Conservation (phyloP, 2,797 vertebrate species). For the Chrysocyon brachyurus region DNA sequence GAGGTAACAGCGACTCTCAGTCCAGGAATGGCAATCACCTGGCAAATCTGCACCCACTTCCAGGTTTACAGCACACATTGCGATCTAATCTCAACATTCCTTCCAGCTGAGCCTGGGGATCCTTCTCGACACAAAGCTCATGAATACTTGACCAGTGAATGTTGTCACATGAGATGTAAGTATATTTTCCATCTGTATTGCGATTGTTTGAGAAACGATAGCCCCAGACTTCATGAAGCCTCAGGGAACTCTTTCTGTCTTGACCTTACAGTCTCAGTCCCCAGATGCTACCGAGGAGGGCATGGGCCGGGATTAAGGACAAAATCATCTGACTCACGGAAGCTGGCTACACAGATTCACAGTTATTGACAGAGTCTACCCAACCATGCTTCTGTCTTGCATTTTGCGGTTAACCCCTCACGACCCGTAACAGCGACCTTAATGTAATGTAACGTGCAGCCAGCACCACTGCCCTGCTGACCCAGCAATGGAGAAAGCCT, state of each 20-base stretch:
- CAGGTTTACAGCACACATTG: neutral
- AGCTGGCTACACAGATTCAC: slow-evolving; percentile 2
- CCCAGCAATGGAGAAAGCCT: neutral
- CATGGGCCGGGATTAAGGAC: neutral
- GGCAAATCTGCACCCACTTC: neutral
- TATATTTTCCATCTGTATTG: slow-evolving; percentile 12
- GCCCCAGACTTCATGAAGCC: neutral
- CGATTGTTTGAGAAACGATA: slow-evolving; percentile 32
- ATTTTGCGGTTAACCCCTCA: slow-evolving; percentile 68
- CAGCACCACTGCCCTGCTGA: neutral
- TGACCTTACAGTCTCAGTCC: neutral
- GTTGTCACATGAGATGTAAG: neutral
- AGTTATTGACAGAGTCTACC: slow-evolving; percentile 39
- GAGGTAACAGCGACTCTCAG: neutral
- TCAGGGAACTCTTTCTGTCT: neutral
- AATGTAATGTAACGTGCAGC: slow-evolving; percentile 57
- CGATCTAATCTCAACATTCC: neutral
- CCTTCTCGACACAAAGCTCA: slow-evolving; percentile 4
- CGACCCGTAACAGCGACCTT: slow-evolving; percentile 60
- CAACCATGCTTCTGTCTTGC: slow-evolving; percentile 41
- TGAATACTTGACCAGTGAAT: neutral
- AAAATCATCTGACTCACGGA: slow-evolving; percentile 53
- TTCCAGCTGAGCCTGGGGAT: neutral
- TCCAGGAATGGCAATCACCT: neutral
- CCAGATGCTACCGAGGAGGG: neutral